Conservation (phyloP, 2,797 vertebrate species). For the Onychomys torridus region DNA sequence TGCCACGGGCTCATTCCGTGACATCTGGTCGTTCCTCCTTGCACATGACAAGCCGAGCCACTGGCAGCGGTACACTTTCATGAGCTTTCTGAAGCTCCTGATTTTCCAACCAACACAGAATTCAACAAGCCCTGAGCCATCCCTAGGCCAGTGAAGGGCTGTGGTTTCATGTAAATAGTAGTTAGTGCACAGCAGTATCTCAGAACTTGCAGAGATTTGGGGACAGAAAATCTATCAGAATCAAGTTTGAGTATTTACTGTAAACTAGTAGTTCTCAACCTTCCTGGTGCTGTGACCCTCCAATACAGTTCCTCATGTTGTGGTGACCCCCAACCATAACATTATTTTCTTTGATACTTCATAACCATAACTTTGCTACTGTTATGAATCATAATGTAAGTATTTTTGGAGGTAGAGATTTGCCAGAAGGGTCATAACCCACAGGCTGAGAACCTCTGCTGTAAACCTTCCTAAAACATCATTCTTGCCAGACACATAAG, state of each 20-base stretch:
- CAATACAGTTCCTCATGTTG: background rate
- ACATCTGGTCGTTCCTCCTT: background rate
- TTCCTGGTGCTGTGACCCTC: background rate
- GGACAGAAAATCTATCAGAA: conserved; percentile 24
- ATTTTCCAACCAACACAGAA: conserved; percentile 2
- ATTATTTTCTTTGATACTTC: background rate
- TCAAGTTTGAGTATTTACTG: background rate
- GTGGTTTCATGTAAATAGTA: background rate
- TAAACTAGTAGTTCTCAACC: background rate
- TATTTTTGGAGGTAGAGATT: background rate
- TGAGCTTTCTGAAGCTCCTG: background rate
- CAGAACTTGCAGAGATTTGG: conserved; percentile 27
- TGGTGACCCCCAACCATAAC: background rate
- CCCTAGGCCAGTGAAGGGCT: background rate
- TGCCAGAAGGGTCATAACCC: background rate
- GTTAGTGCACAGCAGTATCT: background rate
- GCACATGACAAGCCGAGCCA: background rate
- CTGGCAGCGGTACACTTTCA: background rate
- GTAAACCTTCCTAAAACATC: background rate
- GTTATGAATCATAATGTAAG: too few relatives aligned
- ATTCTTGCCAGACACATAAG: background rate
- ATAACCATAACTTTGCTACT: background rate
- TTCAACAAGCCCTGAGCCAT: background rate
- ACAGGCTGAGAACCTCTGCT: background rate
- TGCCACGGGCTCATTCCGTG: rapidly evolving